These are phyloP conservation scores for Ptiloglossa arizonensis DNA, from an alignment of 1,140 invertebrate genomes.

Conservation along the genomic window DNA sequence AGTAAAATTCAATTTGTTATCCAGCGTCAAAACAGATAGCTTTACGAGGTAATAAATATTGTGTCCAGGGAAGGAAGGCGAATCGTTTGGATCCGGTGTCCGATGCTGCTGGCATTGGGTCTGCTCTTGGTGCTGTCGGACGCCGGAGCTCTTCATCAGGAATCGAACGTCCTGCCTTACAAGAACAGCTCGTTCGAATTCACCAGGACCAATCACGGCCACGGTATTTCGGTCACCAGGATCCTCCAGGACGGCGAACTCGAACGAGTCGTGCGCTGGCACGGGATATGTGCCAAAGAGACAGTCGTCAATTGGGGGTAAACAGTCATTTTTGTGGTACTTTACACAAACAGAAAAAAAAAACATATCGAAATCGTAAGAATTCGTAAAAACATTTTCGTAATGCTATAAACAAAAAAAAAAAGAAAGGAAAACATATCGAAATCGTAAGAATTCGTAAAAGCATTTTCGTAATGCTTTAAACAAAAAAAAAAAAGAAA, in stretches of 20 bases:
- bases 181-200: constrained; percentile 43
- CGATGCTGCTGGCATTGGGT: constrained; percentile 71
- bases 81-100: constrained; percentile 60
- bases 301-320: constrained; percentile 77
- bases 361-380: too few relatives aligned
- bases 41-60: constrained; percentile 29
- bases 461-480: too few relatives aligned
- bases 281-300: constrained; percentile 80
- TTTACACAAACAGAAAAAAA: too few relatives aligned
- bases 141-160: constrained; percentile 62
- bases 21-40: neutral
- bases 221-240: constrained; percentile 73
- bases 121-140: constrained; percentile 70
- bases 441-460: too few relatives aligned
- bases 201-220: constrained; percentile 40
- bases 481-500: too few relatives aligned
- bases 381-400: too few relatives aligned
- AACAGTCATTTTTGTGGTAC: constrained; percentile 53
- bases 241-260: constrained; percentile 78
- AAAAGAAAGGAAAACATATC: too few relatives aligned
- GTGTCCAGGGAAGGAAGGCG: constrained; percentile 32
- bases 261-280: constrained; percentile 77
- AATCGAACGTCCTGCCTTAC: constrained; percentile 53
- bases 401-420: too few relatives aligned
- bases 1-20: constrained; percentile 16